Conservation (phyloP, 2,113 vertebrate species). For the Aix galericulata region DNA sequence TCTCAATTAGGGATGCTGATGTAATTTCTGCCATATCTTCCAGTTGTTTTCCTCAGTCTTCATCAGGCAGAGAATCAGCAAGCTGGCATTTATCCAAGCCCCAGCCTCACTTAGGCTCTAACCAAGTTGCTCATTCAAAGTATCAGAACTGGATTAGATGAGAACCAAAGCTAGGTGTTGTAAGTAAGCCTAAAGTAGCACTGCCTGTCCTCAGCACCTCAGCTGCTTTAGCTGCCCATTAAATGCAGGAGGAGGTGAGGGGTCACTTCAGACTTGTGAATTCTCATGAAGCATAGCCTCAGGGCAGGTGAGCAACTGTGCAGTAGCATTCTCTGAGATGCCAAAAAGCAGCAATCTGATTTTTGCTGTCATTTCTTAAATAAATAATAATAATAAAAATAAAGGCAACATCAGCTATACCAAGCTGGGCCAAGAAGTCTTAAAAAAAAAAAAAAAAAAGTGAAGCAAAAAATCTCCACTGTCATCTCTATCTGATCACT, state of each 20-base stretch:
- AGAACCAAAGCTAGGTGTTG: neutral
- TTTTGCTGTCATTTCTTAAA: neutral
- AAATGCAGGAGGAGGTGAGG: neutral
- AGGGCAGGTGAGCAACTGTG: neutral
- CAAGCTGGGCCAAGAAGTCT: neutral
- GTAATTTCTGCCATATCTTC: conserved; percentile 46
- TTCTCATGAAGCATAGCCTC: neutral
- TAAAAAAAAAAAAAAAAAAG: neutral
- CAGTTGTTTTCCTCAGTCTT: conserved; percentile 48
- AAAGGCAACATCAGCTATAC: neutral
- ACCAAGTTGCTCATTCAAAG: neutral
- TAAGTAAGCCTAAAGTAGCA: neutral
- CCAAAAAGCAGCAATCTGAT: neutral
- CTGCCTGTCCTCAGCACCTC: neutral
- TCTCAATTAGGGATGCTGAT: conserved; percentile 20
- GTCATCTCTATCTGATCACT: neutral
- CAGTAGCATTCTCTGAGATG: neutral
- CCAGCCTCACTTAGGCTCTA: neutral
- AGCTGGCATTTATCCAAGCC: conserved; percentile 22
- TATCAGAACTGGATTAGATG: neutral
- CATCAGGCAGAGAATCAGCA: conserved; percentile 30
- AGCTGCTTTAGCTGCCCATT: neutral
- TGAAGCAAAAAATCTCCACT: neutral
- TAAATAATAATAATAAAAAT: neutral
- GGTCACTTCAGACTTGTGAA: neutral